A percentile compares a stretch with the other conserved stretches of the same genome.
Evolutionary conservation across 1,140 invertebrate species (phyloP).

Genomic region (Hermetia illucens): DNA sequence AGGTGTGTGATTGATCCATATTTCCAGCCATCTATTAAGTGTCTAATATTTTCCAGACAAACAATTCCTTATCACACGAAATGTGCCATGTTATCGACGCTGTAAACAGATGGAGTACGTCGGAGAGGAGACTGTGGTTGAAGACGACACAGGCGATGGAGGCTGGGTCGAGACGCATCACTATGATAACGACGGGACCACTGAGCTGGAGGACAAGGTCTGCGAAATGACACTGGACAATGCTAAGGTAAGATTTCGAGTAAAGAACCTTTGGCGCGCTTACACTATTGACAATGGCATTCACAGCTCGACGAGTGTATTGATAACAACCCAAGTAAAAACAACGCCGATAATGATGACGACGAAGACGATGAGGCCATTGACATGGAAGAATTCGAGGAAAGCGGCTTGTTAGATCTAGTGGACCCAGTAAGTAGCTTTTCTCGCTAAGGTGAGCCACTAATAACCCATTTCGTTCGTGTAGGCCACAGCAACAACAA

Average conservation of each 20-base stretch:
- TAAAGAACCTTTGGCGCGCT: too few relatives aligned
- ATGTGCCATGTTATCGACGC: conserved; percentile 86
- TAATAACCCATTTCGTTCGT: too few relatives aligned
- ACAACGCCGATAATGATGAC: conserved; percentile 61
- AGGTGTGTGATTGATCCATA: conserved; percentile 6
- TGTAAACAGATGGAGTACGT: conserved; percentile 93
- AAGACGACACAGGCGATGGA: conserved; percentile 77
- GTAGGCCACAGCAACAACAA: conserved; percentile 28
- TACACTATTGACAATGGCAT: too few relatives aligned
- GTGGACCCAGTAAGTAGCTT: conserved; percentile 60
- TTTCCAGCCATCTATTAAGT: background rate
- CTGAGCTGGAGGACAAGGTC: conserved; percentile 39
- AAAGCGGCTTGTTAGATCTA: conserved; percentile 83
- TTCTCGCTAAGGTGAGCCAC: background rate
- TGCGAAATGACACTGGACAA: conserved; percentile 51
- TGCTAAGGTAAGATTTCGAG: conserved; percentile 30
- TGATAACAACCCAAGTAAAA: too few relatives aligned
- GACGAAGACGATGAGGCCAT: conserved; percentile 87
- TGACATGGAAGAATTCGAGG: conserved; percentile 97
- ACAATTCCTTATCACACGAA: conserved; percentile 94
- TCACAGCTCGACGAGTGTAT: too few relatives aligned
- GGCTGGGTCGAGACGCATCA: conserved; percentile 99
- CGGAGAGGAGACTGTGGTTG: conserved; percentile 73
- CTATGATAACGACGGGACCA: conserved; percentile 31
- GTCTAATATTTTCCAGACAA: conserved; percentile 47